Evolutionary conservation across 2,113 vertebrate species (phyloP).

Genomic region (Phoxinus phoxinus): DNA sequence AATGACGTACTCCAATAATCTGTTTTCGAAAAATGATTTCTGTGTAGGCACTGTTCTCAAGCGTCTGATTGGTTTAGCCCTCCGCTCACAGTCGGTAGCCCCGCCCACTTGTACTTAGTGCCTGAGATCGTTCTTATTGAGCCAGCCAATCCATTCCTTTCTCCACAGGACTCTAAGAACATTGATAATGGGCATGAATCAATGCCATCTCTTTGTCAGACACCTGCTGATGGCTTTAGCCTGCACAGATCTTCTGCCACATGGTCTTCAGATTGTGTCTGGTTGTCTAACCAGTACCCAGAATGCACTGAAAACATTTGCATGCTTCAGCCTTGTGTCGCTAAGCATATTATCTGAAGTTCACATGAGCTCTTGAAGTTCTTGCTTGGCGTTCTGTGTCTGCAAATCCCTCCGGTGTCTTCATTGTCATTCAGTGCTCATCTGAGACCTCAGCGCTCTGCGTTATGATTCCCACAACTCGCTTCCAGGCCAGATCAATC

Average conservation of each 20-base stretch:
- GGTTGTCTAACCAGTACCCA: not conserved
- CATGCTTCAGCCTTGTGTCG: not conserved
- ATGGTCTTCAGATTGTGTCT: not conserved
- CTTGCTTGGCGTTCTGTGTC: not conserved
- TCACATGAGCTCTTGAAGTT: not conserved
- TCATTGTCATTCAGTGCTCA: constrained; percentile 60
- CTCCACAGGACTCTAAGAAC: constrained; percentile 51
- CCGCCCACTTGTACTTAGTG: constrained; percentile 57
- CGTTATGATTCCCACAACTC: constrained; percentile 60
- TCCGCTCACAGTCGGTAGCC: constrained; percentile 23
- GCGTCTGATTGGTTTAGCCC: not conserved
- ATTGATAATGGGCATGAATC: constrained; percentile 69
- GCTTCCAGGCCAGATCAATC: constrained; percentile 70
- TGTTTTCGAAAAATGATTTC: too few species aligned
- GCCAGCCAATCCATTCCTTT: constrained; percentile 62
- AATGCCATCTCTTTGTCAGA: constrained; percentile 61
- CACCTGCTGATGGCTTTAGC: constrained; percentile 35
- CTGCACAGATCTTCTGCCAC: not conserved
- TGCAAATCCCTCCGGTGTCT: constrained; percentile 60
- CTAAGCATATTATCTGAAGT: not conserved
- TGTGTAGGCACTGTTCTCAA: not conserved
- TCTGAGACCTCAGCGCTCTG: constrained; percentile 56
- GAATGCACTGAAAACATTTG: not conserved
- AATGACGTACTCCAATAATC: too few species aligned
- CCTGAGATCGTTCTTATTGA: constrained; percentile 63